Conservation (phyloP, 2,888 invertebrate species). For the Drosophila vallismaia region DNA sequence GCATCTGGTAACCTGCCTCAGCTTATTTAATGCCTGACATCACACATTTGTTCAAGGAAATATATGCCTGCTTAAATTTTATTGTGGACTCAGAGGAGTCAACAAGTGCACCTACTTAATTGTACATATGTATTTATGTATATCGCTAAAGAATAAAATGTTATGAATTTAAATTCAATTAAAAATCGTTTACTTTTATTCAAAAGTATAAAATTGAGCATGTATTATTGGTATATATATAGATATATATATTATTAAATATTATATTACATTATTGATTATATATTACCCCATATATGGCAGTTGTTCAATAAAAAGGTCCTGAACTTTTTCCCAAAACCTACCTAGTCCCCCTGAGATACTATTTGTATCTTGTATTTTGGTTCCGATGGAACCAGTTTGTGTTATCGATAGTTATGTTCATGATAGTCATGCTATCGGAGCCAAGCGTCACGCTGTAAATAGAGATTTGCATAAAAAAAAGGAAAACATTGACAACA, state of each 20-base stretch:
- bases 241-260: too few species aligned
- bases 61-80: slow-evolving; percentile 22
- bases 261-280: too few species aligned
- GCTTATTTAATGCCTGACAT: slow-evolving; percentile 7
- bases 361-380: not conserved
- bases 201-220: too few species aligned
- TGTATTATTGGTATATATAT: too few species aligned
- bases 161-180: not conserved
- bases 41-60: slow-evolving; percentile 10
- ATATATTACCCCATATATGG: too few species aligned
- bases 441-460: not conserved
- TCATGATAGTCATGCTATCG: not conserved
- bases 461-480: not conserved
- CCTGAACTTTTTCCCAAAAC: too few species aligned
- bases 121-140: slow-evolving; percentile 4
- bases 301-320: too few species aligned
- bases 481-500: not conserved
- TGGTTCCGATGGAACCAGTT: slow-evolving; percentile 9
- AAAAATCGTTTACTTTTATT: not conserved
- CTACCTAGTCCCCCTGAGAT: too few species aligned
- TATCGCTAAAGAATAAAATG: not conserved
- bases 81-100: slow-evolving; percentile 15
- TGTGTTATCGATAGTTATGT: not conserved
- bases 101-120: not conserved
- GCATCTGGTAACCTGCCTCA: slow-evolving; percentile 16